Conservation (phyloP, 2,113 vertebrate species). For the Pipa parva region DNA sequence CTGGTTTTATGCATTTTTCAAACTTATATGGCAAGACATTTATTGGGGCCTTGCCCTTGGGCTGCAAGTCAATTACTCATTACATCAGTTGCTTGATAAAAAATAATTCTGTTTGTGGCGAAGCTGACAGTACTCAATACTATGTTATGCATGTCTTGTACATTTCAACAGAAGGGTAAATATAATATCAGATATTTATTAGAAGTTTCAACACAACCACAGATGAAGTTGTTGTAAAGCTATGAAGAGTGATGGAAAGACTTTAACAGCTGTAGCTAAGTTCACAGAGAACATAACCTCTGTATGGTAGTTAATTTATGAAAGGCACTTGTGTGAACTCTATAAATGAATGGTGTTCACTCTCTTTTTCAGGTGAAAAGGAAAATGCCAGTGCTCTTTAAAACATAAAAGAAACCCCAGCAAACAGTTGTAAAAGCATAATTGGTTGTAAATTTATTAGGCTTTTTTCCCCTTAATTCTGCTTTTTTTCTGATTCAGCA, state of each 20-base stretch:
- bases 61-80: too few relatives aligned
- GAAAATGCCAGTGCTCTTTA: background rate
- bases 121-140: too few relatives aligned
- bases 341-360: conserved; percentile 1
- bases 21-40: too few relatives aligned
- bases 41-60: too few relatives aligned
- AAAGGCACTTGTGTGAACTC: background rate
- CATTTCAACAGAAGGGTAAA: too few relatives aligned
- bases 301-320: too few relatives aligned
- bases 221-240: background rate
- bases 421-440: conserved; percentile 1
- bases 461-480: conserved; percentile 2
- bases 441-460: conserved; percentile 13
- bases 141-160: too few relatives aligned
- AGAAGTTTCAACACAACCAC: too few relatives aligned
- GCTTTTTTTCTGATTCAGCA: conserved; percentile 2
- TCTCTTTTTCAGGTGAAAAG: conserved; percentile 3
- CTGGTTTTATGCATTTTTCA: too few relatives aligned
- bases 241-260: background rate
- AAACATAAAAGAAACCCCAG: conserved; percentile 7
- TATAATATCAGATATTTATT: too few relatives aligned
- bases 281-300: background rate
- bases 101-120: too few relatives aligned
- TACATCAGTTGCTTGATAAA: too few relatives aligned
- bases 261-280: background rate